Base-by-base conservation (phyloP, 2,113 vertebrate genomes). In the Scalopus aquaticus region DNA sequence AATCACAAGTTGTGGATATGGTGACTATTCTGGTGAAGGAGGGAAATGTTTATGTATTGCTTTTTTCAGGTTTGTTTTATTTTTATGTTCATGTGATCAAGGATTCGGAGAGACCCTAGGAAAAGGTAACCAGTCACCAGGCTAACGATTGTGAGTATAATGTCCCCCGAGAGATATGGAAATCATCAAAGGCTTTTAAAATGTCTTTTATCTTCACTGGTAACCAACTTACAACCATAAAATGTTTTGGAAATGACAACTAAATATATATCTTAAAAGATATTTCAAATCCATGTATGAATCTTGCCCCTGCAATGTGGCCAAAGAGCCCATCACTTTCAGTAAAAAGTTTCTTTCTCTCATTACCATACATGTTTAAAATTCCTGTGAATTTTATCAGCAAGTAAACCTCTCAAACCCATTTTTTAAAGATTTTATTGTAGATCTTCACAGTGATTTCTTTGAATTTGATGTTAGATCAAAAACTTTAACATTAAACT, bases 401-500 rank as follows among this genome's bases (percentile, higher is more conserved):
- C 60, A 91, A 80, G 26, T 44, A 79, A 90, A 90, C 39, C 35
- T 72, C 64, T 46, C 37, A 94, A 87, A 4, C 28, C 54, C 9
- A 70, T 82, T 64, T 95, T 91, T 94, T 60, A 80, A 65, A 93
- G 19, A 91, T 79, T 96, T 88, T 83, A 49, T 93, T 88, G 62
- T 94, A 93, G 82, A 77, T 96, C n/a, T 67, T 93, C 44, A 84
- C 37, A 69, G 42, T 87, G 72, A 90, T 85, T 93, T 96, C 28
- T 96, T 54, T 94, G 44, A 91, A 77, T 93, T 79, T 91, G 39
- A 77, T 93, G 70, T 88, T 94, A 93, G 37, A 95, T 96, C 56
- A 93, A 88, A 93, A 46, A 81, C 54, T 74, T 81, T 89, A 94
- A 90, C 78, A 90, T 95, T 96, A 84, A 94, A 95, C 28, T 89